These are phyloP conservation scores for Meteorus sp. DNA, from an alignment of 1,140 invertebrate genomes.

Conservation along the genomic window DNA sequence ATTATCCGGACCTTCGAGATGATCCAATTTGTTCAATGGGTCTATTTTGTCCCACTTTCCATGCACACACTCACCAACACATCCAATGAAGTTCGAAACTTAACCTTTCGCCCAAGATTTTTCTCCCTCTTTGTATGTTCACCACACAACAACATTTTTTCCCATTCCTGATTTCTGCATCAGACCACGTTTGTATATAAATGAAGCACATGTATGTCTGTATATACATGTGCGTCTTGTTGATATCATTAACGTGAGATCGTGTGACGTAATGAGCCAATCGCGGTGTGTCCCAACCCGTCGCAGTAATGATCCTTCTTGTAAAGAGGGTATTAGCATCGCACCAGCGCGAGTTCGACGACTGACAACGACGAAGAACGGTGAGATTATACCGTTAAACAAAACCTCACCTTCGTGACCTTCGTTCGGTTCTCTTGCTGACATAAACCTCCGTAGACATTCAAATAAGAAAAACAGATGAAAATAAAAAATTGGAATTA, in stretches of 20 bases:
- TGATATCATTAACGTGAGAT: constrained; percentile 54
- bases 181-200: no score
- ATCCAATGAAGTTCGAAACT: no score
- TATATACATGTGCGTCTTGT: constrained; percentile 36
- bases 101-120: no score
- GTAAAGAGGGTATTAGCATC: constrained; percentile 49
- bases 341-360: constrained; percentile 6
- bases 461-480: background rate
- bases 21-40: background rate
- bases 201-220: constrained; percentile 44
- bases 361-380: constrained; percentile 32
- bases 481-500: background rate
- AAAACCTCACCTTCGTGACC: constrained; percentile 50
- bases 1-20: background rate
- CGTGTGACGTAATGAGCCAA: constrained; percentile 55
- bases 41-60: no score
- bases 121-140: background rate
- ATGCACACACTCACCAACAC: no score
- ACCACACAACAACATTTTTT: background rate
- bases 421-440: constrained; percentile 33
- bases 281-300: constrained; percentile 47
- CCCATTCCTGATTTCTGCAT: no score
- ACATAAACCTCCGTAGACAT: background rate
- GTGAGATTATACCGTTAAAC: constrained; percentile 50
- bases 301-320: constrained; percentile 50